Evolutionary conservation across 2,888 invertebrate species (phyloP).

Genomic region (Dasypogon diadema): DNA sequence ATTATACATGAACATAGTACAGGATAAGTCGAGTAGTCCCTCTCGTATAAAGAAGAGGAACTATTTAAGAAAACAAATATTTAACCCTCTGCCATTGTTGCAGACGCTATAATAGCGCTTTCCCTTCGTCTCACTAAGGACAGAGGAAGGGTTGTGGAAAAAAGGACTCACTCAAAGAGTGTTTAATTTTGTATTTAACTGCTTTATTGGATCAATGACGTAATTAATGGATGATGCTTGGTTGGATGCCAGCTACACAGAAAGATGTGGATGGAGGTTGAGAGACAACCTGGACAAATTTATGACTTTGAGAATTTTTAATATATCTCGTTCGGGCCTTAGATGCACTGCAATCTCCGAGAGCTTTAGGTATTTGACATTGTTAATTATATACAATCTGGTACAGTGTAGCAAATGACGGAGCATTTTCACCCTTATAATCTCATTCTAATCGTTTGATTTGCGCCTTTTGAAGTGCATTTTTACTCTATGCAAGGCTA

Average conservation of each 20-base stretch:
- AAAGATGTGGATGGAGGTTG: slow-evolving; percentile 11
- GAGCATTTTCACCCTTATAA: not conserved
- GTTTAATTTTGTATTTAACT: slow-evolving; percentile 57
- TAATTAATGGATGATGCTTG: slow-evolving; percentile 53
- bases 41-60: slow-evolving; percentile 51
- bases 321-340: slow-evolving; percentile 51
- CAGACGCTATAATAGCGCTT: slow-evolving; percentile 53
- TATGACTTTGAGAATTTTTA: slow-evolving; percentile 56
- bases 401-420: not conserved
- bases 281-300: slow-evolving; percentile 31
- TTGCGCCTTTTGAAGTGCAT: slow-evolving; percentile 38
- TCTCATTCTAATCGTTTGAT: not conserved
- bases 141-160: slow-evolving; percentile 39
- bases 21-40: slow-evolving; percentile 48
- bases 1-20: slow-evolving; percentile 22
- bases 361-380: slow-evolving; percentile 13
- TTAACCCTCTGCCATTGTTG: slow-evolving; percentile 56
- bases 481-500: slow-evolving; percentile 14
- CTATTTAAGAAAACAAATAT: slow-evolving; percentile 58
- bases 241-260: slow-evolving; percentile 19
- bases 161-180: slow-evolving; percentile 55
- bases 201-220: slow-evolving; percentile 58
- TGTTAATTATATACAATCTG: not conserved
- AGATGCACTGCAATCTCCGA: slow-evolving; percentile 32
- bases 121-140: slow-evolving; percentile 12